Evolutionary conservation across 2,113 vertebrate species (phyloP), one percentile per base, ranked within the genome.

Genomic region (Hyperopisus bebe): DNA sequence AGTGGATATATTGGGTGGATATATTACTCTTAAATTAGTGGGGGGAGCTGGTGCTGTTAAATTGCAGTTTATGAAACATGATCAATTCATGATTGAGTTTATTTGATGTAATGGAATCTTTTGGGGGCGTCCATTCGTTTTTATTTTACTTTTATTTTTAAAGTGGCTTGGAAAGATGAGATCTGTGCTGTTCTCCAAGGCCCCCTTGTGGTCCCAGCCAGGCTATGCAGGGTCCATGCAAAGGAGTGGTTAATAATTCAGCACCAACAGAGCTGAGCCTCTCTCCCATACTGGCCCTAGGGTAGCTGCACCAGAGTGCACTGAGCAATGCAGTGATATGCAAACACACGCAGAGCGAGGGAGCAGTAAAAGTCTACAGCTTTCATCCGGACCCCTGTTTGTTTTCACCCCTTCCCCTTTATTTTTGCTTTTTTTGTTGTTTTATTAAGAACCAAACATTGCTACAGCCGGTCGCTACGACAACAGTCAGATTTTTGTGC

Each of bases 231-330:
- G 21, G 24, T 48, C 83, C 83, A 42, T 42, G 44, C 83, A 48
- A 48, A 39, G 46, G 21, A 85, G 82, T 85, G 82, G 44, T 85
- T 85, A 85, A 85, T 85, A 85, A 85, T 85, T 85, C 82, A 85
- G 83, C 83, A 86, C 46, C 47, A 86, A 27, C 31, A 35, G 74
- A 5, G 74, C 74, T 80, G 35, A 80, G 74, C 74, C 74, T 39
- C 35, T 17, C 74, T 39, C 74, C 74, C 74, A 48, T 50, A 48
- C 83, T 50, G 83, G 44, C 83, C 83, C 47, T 44, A 17, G 83
- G 83, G 47, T 46, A 50, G 83, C 83, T 15, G 83, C 47, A 86
- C 44, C n/a, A 50, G 19, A 86, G 83, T 27, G 83, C 83, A 85
- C 74, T 39, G 44, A 86, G 83, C 47, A 48, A 50, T n/a, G 83